Evolutionary conservation across 1,140 invertebrate genomes (phyloP).

Genomic region (Drosophila varians): DNA sequence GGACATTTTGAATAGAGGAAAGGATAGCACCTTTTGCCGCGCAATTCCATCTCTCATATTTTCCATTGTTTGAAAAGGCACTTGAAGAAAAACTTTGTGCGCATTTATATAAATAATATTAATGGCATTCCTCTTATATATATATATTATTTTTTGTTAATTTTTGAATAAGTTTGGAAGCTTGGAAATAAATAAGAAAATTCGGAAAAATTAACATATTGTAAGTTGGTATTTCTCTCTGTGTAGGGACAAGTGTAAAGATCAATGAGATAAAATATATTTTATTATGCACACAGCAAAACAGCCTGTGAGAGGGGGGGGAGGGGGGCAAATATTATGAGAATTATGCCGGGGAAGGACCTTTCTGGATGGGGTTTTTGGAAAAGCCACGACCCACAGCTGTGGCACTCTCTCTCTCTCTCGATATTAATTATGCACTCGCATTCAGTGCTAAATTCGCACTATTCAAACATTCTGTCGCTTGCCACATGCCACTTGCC

Average conservation of each 20-base stretch:
- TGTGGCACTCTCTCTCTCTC: constrained; percentile 19
- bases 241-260: constrained; percentile 8
- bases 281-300: constrained; percentile 64
- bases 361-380: background rate
- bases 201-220: too few relatives aligned
- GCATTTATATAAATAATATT: background rate
- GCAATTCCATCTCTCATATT: background rate
- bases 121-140: background rate
- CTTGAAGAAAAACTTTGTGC: background rate
- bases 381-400: background rate
- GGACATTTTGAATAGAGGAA: constrained; percentile 12
- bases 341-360: constrained; percentile 21
- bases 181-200: too few relatives aligned
- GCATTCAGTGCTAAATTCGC: constrained; percentile 39
- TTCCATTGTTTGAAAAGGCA: constrained; percentile 2
- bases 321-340: constrained; percentile 27
- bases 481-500: constrained; percentile 46
- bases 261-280: constrained; percentile 74
- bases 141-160: too few relatives aligned
- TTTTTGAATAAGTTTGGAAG: too few relatives aligned
- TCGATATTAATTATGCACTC: constrained; percentile 50
- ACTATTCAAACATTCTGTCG: constrained; percentile 43
- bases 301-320: constrained; percentile 2
- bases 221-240: constrained; percentile 3
- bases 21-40: constrained; percentile 6